These are phyloP conservation scores for Parasteatoda lunata DNA, from an alignment of 2,888 invertebrate genomes.

Conservation along the genomic window DNA sequence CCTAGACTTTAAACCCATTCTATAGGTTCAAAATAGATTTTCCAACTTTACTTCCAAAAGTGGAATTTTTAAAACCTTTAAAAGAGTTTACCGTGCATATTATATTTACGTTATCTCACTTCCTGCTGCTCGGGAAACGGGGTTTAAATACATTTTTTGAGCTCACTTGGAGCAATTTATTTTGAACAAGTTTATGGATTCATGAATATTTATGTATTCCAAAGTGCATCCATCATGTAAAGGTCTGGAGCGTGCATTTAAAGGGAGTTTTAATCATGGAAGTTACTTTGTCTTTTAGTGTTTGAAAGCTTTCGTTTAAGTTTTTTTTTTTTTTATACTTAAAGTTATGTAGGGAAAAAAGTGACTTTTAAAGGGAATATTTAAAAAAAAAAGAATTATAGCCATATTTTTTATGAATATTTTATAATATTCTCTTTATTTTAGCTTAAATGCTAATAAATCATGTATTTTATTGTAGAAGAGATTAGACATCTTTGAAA, in stretches of 20 bases:
- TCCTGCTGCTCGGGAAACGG: constrained; percentile 27
- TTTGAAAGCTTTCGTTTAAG: neutral
- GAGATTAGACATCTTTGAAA: too few relatives aligned
- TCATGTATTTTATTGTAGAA: too few relatives aligned
- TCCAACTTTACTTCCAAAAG: constrained; percentile 3
- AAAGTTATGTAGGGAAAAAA: neutral
- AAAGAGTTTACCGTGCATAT: constrained; percentile 52
- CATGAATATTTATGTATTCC: constrained; percentile 55
- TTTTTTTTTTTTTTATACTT: neutral
- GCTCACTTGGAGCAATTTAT: constrained; percentile 43
- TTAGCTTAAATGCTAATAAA: too few relatives aligned
- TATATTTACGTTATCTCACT: constrained; percentile 55
- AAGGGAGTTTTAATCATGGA: constrained; percentile 38
- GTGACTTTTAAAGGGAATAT: neutral
- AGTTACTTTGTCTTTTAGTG: constrained; percentile 3
- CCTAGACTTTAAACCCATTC: neutral
- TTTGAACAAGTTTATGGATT: constrained; percentile 45
- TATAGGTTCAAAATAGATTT: constrained; percentile 25
- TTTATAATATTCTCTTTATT: neutral
- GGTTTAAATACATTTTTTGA: constrained; percentile 27
- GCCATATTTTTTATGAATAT: neutral
- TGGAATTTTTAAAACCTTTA: constrained; percentile 48
- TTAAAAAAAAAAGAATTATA: neutral
- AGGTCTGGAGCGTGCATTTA: constrained; percentile 9
- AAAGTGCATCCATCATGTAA: constrained; percentile 58